Percentiles rank a stretch among this genome's conserved stretches.
Evolutionary conservation across 1,140 invertebrate genomes (phyloP).

Genomic region (Heliconius congener): DNA sequence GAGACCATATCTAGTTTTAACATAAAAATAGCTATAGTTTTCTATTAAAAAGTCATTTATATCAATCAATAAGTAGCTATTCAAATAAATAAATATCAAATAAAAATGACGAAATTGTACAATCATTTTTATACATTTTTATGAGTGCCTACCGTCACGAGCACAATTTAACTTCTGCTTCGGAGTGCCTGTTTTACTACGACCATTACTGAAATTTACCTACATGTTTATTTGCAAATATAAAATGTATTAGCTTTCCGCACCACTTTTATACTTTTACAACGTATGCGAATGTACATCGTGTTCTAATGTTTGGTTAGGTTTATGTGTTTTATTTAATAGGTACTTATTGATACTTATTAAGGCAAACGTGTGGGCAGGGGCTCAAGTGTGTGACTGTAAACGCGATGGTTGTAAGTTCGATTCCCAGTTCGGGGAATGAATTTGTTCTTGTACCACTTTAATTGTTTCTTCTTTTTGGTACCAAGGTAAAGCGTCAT

Average conservation of each 20-base stretch:
- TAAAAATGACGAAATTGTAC: constrained; percentile 26
- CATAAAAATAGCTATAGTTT: background rate
- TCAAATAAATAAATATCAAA: background rate
- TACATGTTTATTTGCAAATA: constrained; percentile 76
- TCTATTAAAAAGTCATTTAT: background rate
- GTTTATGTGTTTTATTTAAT: constrained; percentile 16
- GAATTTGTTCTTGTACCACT: too few species aligned
- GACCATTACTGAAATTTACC: constrained; percentile 76
- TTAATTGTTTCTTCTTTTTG: too few species aligned
- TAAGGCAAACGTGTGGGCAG: too few species aligned
- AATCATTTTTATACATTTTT: constrained; percentile 48
- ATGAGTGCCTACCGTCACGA: constrained; percentile 43
- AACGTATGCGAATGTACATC: background rate
- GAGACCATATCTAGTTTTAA: too few species aligned
- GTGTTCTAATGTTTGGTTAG: constrained; percentile 7
- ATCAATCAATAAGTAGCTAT: background rate
- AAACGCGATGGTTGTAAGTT: too few species aligned
- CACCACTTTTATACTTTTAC: constrained; percentile 48
- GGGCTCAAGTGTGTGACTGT: too few species aligned
- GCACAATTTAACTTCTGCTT: constrained; percentile 49
- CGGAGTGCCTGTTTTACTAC: constrained; percentile 63
- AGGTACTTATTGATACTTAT: too few species aligned
- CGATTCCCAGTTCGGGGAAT: too few species aligned
- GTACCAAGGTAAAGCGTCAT: too few species aligned
- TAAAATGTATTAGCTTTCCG: constrained; percentile 57